Percentiles rank a stretch among this genome's conserved stretches.
These are phyloP conservation scores for Ametastegia equiseti DNA, from an alignment of 2,888 invertebrate genomes.

Conservation along the genomic window DNA sequence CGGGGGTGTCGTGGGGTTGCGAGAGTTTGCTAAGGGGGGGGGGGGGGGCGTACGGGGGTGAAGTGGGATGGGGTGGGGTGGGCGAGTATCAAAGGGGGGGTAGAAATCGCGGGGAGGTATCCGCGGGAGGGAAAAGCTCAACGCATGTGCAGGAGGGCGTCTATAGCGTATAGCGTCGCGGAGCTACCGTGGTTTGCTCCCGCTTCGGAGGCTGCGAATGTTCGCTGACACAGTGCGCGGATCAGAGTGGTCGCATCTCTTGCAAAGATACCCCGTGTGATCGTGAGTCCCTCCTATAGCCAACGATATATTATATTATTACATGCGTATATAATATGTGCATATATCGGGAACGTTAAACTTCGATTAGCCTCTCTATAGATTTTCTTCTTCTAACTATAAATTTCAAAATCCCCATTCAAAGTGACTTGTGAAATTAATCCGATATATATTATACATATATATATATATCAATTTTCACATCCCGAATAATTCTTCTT, in stretches of 20 bases:
- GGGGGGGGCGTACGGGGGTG: constrained; percentile 52
- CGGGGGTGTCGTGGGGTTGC: constrained; percentile 50
- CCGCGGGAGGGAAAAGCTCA: constrained; percentile 65
- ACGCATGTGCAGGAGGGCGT: constrained; percentile 75
- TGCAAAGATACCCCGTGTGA: constrained; percentile 69
- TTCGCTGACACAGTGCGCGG: constrained; percentile 72
- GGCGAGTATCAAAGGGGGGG: no score
- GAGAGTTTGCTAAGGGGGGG: constrained; percentile 46
- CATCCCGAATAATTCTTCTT: no score
- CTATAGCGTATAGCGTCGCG: constrained; percentile 71
- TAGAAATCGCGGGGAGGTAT: constrained; percentile 54
- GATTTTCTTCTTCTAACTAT: no score
- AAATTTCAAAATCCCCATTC: no score
- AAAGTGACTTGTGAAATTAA: no score
- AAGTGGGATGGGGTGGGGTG: constrained; percentile 56
- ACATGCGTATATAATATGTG: no score
- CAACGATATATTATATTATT: no score
- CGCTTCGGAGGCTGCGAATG: constrained; percentile 73
- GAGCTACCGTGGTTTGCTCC: constrained; percentile 73
- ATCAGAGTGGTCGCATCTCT: constrained; percentile 74
- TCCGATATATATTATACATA: no score
- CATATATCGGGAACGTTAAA: no score
- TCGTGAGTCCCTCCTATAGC: constrained; percentile 32
- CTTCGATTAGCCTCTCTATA: no score
- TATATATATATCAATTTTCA: no score